Evolutionary conservation across 2,888 invertebrate genomes (phyloP).

Genomic region (Acronicta aceris): DNA sequence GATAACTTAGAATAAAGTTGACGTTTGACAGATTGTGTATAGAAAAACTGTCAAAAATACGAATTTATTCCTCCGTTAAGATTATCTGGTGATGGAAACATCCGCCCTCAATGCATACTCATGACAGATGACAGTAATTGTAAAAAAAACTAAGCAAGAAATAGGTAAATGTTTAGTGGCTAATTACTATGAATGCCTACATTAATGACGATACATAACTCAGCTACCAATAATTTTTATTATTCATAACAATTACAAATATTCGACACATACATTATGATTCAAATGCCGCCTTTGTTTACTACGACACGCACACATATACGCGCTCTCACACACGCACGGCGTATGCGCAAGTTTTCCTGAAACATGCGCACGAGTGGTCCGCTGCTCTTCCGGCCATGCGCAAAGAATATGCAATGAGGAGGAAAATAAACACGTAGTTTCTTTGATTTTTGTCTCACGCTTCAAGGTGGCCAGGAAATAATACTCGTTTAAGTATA

Average conservation of each 20-base stretch:
- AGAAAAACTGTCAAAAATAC: too few relatives aligned
- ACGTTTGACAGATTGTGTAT: too few relatives aligned
- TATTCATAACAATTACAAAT: constrained; percentile 25
- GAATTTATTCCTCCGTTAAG: too few relatives aligned
- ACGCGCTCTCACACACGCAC: constrained; percentile 15
- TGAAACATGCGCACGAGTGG: constrained; percentile 69
- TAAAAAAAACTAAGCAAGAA: too few relatives aligned
- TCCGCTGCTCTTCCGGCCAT: constrained; percentile 73
- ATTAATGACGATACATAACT: constrained; percentile 1
- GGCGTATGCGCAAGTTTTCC: constrained; percentile 67
- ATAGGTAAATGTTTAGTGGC: not conserved
- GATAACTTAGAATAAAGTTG: too few relatives aligned
- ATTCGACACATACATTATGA: constrained; percentile 11
- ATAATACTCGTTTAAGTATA: not conserved
- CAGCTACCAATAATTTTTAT: constrained; percentile 1
- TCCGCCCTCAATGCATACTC: too few relatives aligned
- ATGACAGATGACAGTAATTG: too few relatives aligned
- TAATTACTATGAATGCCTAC: constrained; percentile 4
- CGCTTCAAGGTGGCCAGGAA: not conserved
- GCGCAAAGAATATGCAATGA: constrained; percentile 62
- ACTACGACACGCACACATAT: constrained; percentile 33
- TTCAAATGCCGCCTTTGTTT: constrained; percentile 44
- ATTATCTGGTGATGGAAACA: too few relatives aligned
- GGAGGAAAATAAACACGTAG: constrained; percentile 28
- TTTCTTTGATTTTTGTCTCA: constrained; percentile 12